Conservation (phyloP, 2,113 vertebrate genomes). For the Vidua macroura region DNA sequence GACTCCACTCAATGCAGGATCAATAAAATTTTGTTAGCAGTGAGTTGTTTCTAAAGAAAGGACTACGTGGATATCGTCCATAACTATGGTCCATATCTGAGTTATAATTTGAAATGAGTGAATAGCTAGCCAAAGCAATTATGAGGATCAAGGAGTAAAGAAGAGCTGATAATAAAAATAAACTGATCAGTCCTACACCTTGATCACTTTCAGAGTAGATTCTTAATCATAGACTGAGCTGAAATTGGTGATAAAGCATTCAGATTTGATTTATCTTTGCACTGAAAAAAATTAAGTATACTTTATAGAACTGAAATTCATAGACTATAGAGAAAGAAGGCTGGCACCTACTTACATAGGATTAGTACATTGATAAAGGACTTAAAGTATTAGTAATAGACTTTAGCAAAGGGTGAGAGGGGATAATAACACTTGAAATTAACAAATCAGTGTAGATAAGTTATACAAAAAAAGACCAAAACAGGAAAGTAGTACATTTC, state of each 20-base stretch:
- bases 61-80: fast-evolving
- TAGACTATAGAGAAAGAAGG: not conserved
- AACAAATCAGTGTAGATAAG: not conserved
- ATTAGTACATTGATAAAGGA: not conserved
- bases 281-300: not conserved
- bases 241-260: not conserved
- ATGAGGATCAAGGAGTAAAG: not conserved
- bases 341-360: not conserved
- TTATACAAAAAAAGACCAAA: not conserved
- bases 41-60: not conserved
- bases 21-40: not conserved
- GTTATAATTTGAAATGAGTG: not conserved
- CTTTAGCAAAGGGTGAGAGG: not conserved
- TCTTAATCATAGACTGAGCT: not conserved
- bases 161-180: not conserved
- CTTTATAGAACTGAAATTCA: not conserved
- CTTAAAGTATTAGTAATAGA: not conserved
- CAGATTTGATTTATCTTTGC: not conserved
- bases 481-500: not conserved
- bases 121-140: not conserved
- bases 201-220: not conserved
- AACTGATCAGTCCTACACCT: not conserved
- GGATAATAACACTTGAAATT: not conserved
- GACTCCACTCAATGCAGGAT: not conserved
- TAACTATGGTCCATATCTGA: not conserved